These are phyloP conservation scores for Amblyopsis rosae DNA, from an alignment of 2,113 vertebrate genomes.

Conservation along the genomic window DNA sequence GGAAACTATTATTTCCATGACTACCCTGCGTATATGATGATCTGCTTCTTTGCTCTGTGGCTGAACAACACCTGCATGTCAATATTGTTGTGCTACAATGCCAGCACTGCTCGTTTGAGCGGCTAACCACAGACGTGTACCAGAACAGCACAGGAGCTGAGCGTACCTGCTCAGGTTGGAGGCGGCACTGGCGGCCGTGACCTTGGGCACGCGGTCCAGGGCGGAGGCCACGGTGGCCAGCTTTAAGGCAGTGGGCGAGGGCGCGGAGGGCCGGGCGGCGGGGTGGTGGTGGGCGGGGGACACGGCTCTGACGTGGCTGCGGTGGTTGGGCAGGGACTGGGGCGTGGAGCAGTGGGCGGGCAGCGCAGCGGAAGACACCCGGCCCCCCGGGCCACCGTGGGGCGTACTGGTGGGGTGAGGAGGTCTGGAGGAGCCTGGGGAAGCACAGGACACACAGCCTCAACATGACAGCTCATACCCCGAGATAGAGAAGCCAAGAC, in stretches of 20 bases:
- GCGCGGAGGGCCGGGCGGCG: slow-evolving; percentile 85
- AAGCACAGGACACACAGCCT: not conserved
- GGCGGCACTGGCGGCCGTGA: slow-evolving; percentile 88
- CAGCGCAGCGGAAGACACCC: slow-evolving; percentile 79
- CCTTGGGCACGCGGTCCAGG: slow-evolving; percentile 90
- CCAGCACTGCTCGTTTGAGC: too few species aligned
- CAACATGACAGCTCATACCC: not conserved
- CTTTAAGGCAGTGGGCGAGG: slow-evolving; percentile 93
- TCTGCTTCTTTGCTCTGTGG: too few species aligned
- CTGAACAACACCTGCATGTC: not conserved
- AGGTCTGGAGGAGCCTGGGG: slow-evolving; percentile 83
- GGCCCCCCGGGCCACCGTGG: slow-evolving; percentile 70
- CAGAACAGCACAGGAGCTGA: too few species aligned
- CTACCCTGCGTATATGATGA: too few species aligned
- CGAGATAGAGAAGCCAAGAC: too few species aligned
- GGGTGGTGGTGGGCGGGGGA: slow-evolving; percentile 89
- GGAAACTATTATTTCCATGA: too few species aligned
- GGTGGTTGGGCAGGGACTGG: slow-evolving; percentile 85
- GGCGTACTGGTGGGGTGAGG: slow-evolving; percentile 85
- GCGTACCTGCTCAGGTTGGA: slow-evolving; percentile 85
- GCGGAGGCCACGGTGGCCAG: slow-evolving; percentile 89
- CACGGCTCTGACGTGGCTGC: slow-evolving; percentile 87
- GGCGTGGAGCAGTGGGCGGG: slow-evolving; percentile 77
- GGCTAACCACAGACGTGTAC: too few species aligned
- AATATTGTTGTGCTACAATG: not conserved